These are phyloP conservation scores for Agonopterix arenella DNA, from an alignment of 2,888 invertebrate genomes.

Conservation along the genomic window DNA sequence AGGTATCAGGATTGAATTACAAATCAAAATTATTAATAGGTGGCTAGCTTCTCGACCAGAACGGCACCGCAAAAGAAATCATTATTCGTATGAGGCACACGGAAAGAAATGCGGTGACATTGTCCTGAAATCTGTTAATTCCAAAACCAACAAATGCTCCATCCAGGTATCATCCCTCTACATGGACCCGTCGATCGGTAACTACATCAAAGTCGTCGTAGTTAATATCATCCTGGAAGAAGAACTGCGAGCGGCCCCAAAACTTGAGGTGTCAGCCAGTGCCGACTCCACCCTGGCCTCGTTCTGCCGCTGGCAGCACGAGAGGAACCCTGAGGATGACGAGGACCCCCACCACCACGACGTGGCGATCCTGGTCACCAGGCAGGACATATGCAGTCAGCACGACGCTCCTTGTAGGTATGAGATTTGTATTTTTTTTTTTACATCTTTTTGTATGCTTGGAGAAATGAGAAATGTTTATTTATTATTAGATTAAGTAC, in stretches of 20 bases:
- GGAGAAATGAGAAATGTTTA: not conserved
- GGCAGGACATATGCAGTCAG: constrained; percentile 83
- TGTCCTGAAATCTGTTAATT: no score
- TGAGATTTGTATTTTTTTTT: constrained; percentile 22
- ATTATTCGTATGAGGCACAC: no score
- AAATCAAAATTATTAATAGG: no score
- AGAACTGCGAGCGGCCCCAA: constrained; percentile 77
- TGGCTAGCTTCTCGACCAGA: no score
- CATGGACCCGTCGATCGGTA: constrained; percentile 92
- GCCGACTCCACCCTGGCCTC: constrained; percentile 89
- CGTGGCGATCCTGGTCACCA: constrained; percentile 90
- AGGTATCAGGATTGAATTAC: no score
- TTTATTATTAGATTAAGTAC: no score
- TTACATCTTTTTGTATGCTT: not conserved
- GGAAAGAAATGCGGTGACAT: no score
- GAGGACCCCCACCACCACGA: constrained; percentile 92
- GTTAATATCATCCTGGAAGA: constrained; percentile 89
- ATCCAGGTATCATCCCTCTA: constrained; percentile 84
- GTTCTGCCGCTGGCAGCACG: constrained; percentile 91
- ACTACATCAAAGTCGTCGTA: constrained; percentile 92
- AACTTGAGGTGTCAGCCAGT: constrained; percentile 85
- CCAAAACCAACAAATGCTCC: no score
- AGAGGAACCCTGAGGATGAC: constrained; percentile 84
- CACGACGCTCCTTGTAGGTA: constrained; percentile 75
- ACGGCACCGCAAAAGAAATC: no score